A percentile compares a stretch with the other conserved stretches of the same genome.
Conservation (phyloP, 2,113 vertebrate species). For the Eulacestoma nigropectus region DNA sequence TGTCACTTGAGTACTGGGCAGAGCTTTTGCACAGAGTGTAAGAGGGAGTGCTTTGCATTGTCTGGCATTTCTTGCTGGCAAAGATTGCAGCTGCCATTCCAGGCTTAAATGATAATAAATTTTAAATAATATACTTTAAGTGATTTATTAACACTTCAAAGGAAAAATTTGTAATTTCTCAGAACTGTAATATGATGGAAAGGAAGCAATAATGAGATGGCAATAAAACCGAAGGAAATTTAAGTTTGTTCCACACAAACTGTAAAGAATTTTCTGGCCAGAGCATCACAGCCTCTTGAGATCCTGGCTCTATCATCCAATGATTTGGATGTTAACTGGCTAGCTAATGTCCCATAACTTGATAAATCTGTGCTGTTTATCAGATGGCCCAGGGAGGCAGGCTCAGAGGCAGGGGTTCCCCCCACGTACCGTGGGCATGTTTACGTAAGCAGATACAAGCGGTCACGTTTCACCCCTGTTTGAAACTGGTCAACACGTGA, state of each 20-base stretch:
- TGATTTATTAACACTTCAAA: neutral
- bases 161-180: neutral
- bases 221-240: neutral
- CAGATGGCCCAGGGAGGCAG: neutral
- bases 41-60: neutral
- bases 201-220: neutral
- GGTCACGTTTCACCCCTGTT: neutral
- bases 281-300: neutral
- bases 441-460: neutral
- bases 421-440: accelerated
- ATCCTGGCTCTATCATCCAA: neutral
- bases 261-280: neutral
- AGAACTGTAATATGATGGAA: neutral
- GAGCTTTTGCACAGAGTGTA: neutral
- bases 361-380: neutral
- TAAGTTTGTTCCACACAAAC: neutral
- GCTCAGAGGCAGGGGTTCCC: neutral
- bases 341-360: neutral
- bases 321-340: neutral
- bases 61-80: neutral
- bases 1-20: neutral
- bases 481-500: neutral
- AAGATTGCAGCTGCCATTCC: neutral
- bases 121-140: neutral
- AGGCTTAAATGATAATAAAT: neutral